Percentiles rank a stretch among this genome's conserved stretches.
Evolutionary conservation across 2,113 vertebrate genomes (phyloP).

Genomic region (Xiphophorus hellerii): DNA sequence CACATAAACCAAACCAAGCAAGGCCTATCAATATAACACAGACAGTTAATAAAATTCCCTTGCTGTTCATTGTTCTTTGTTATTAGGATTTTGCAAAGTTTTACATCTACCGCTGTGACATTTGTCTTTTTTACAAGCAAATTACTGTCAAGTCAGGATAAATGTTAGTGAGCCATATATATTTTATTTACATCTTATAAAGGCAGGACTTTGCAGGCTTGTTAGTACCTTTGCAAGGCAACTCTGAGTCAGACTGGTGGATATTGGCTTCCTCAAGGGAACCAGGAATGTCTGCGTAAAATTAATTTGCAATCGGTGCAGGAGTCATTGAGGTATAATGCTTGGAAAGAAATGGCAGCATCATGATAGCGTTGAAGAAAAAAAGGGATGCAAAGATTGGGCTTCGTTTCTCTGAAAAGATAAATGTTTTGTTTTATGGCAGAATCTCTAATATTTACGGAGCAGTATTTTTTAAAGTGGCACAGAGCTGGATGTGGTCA

Average conservation of each 20-base stretch:
- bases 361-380: background rate
- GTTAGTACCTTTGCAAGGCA: background rate
- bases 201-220: background rate
- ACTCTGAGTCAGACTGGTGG: background rate
- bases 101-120: background rate
- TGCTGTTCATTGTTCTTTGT: background rate
- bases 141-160: background rate
- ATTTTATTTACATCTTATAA: conserved; percentile 9
- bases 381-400: background rate
- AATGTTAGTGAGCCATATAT: background rate
- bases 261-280: conserved; percentile 1
- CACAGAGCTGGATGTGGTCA: background rate
- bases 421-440: too few species aligned
- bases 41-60: background rate
- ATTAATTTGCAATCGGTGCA: conserved; percentile 3
- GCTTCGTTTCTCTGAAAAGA: background rate
- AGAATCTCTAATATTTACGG: background rate
- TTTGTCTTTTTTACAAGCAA: background rate
- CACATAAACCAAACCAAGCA: background rate
- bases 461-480: background rate
- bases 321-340: conserved; percentile 4
- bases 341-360: background rate
- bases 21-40: background rate
- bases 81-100: conserved; percentile 12
- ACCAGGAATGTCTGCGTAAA: background rate